Base-by-base conservation (phyloP, 2,888 invertebrate species). In the Drosophila limbata region DNA sequence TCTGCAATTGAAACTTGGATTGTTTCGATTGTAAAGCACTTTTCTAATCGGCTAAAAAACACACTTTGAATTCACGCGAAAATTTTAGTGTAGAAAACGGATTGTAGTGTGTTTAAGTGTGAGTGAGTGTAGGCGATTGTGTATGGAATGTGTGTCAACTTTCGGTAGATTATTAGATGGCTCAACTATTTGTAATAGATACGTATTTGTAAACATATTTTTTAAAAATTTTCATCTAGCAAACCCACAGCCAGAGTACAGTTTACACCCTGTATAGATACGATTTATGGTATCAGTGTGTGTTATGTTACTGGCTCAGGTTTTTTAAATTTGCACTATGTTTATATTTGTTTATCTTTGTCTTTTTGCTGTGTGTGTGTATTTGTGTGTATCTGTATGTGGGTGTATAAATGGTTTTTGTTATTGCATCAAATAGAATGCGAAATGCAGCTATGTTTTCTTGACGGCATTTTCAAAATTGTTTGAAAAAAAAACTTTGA, bases 191-290 rank as follows among this genome's bases (percentile, higher is more conserved):
- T 81, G 59, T 70, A 71, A 71, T 80, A 69, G 65, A 61, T 71
- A 78, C 44, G 75, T 71, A 75, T 66, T 67, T 66, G 72, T 73
- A 73, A 73, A 88, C 81, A 81, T 76, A 84, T 86, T 79, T 78
- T 69, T 77, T 51, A 73, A 84, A 84, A 84, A 84, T 84, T 86
- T 88, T 79, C 78, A 88, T 77, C 88, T 84, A 86, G 73, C 76
- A 79, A 77, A 80, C 81, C 84, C 87, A 87, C 84, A 79, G 78
- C 81, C 77, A 77, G 75, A 80, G 84, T 88, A 88, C 88, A 88
- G 88, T 88, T 88, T 86, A 88, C 88, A 82, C 88, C 86, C 77
- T 72, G 67, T 61, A 67, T 67, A 73, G 47, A 69, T 59, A 53
- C 47, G 52, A 48, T 40, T 50, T 60, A 0, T 11, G 48, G 15